These are phyloP conservation scores for Lycopodina hypogea DNA, from an alignment of 37 sponge, comb jelly and placozoan genomes.

Conservation along the genomic window DNA sequence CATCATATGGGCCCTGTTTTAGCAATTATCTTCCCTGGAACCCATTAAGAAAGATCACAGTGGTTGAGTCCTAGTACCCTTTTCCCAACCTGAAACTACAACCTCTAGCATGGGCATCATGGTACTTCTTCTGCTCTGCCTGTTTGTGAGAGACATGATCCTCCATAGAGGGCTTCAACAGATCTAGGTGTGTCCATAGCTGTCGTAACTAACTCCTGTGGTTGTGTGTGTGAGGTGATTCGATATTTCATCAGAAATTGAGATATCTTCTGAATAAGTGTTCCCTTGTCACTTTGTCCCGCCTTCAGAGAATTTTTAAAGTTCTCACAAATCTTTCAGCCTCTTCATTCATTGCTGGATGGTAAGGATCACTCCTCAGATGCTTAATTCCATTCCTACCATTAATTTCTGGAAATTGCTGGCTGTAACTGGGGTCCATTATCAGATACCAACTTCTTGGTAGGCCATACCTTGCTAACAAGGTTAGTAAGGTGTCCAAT, in stretches of 20 bases:
- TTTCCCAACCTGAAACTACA: background rate
- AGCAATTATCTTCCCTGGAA: background rate
- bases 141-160: background rate
- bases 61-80: background rate
- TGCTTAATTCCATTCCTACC: background rate
- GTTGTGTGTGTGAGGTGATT: slow-evolving; percentile 5
- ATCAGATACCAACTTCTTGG: slow-evolving; percentile 22
- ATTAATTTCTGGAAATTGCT: background rate
- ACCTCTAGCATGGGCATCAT: too few species aligned
- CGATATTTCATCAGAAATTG: background rate
- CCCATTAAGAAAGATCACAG: slow-evolving; percentile 2
- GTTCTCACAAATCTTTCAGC: slow-evolving; percentile 20
- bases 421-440: slow-evolving; percentile 17
- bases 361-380: too few species aligned
- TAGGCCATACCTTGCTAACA: slow-evolving; percentile 28
- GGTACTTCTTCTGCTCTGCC: background rate
- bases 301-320: slow-evolving; percentile 2
- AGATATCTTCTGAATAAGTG: background rate
- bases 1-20: background rate
- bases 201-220: background rate
- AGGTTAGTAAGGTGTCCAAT: background rate
- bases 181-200: slow-evolving; percentile 1
- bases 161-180: slow-evolving; percentile 4
- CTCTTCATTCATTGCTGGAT: slow-evolving; percentile 11
- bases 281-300: background rate